Evolutionary conservation across 2,888 invertebrate genomes (phyloP), one percentile per base, ranked within the genome.

Genomic region (Lasioglossum calceatum): DNA sequence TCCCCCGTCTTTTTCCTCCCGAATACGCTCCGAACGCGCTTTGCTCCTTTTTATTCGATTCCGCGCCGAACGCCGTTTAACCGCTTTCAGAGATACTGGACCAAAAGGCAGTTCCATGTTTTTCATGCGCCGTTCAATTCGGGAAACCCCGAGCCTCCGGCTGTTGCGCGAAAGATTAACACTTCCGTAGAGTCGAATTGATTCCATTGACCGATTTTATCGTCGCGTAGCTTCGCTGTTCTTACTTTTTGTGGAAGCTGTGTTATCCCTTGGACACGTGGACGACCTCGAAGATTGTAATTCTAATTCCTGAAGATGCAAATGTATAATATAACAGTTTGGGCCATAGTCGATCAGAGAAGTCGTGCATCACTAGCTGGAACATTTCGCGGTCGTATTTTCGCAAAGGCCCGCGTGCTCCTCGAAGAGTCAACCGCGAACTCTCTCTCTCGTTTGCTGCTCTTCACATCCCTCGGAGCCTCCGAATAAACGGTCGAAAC

Each of bases 1-100:
- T 23, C 16, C 70, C 23, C 39, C 23, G 70, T 70, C 39, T 70
- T 42, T 70, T 70, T 70, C 39, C 36, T 70, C 39, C 39, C 70
- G 36, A 36, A 67, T 67, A 32, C 16, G 32, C 61, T 27, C 14
- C 27, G 27, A 7, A 61, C 27, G 27, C 61, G 32, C 1, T 32
- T 67, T 19, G 67, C 39, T 71, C 36, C 71, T 71, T 71, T 71
- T 71, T 42, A 36, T n/a, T 71, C 71, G 71, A 23, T 39, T 23
- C 14, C 36, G 10, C n/a, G 5, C 23, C 23, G 54, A 54, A 10
- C 19, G 71, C 71, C 42, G 71, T 67, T 32, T 67, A 67, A 36
- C 67, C 32, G 19, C 67, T 23, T 32, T 16, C 67, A 7, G 8
- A 54, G 54, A 23, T 10, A 54, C 54, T 0, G 54, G 23, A n/a